phyloP scores from a whole-genome alignment of 2,113 vertebrate species.

The Antigone vipio region DNA sequence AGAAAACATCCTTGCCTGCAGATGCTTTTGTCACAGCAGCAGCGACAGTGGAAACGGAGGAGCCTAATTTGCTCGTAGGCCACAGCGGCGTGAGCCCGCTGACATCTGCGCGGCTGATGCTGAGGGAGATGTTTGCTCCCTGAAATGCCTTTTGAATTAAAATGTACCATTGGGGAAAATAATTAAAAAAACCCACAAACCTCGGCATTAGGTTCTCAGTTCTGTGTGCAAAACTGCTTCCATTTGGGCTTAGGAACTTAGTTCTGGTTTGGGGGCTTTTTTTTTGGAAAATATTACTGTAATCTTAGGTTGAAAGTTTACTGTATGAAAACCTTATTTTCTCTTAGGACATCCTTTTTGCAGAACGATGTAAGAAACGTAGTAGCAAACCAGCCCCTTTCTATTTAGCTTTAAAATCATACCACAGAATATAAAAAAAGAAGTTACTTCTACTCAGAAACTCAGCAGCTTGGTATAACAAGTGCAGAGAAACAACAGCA shows the following conservation, averaged over 20 bases:
- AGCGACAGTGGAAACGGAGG: neutral
- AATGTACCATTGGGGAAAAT: neutral
- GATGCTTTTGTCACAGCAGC: constrained; percentile 6
- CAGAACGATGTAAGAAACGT: neutral
- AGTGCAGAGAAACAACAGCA: neutral
- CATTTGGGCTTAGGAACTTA: neutral
- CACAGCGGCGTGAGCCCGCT: rapidly evolving
- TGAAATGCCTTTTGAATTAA: neutral
- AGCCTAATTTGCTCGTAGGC: neutral
- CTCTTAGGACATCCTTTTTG: neutral
- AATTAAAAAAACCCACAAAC: neutral
- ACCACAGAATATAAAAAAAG: neutral
- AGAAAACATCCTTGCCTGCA: neutral
- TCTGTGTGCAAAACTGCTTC: neutral
- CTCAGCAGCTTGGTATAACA: neutral
- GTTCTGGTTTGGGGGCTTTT: neutral
- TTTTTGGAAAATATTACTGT: neutral
- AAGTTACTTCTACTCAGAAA: neutral
- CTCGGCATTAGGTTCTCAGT: neutral
- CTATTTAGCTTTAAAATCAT: neutral
- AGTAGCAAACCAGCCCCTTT: neutral
- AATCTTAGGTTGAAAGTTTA: neutral
- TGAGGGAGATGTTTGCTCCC: neutral
- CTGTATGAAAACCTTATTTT: neutral
- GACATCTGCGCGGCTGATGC: neutral